Base-by-base conservation (phyloP, 2,888 invertebrate species). In the Cryptus viduatorius region DNA sequence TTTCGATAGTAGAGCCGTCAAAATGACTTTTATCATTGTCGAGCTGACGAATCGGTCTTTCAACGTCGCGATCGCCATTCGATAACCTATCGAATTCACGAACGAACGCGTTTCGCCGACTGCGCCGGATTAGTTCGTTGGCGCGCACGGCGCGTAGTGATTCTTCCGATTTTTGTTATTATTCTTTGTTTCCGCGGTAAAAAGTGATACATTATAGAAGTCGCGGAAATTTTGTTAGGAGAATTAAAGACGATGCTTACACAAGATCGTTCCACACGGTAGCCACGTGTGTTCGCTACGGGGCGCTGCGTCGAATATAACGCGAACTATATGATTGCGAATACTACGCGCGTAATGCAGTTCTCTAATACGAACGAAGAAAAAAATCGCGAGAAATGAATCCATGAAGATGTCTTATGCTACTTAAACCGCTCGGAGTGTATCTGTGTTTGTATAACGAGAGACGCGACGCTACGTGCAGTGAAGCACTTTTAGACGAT, bases 251-350 rank as follows among this genome's bases (percentile, higher is more conserved):
- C 24, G 59, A 59, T 4, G 59, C 59, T 59, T 59, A 31, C 59
- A n/a, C 59, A 59, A 59, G 59, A 14, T 31, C 59, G 59, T 59
- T 59, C 59, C 59, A 29, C 59, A 24, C 59, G 29, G 59, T 59
- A 14, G 59, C 14, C 59, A 59, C 59, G 59, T 59, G 31, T 29
- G 59, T 59, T 29, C 59, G 59, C 59, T 59, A 59, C 59, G 59
- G n/a, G 29, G 59, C 31, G 59, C 59, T 31, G 59, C 12, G 14
- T 14, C 59, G 12, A 24, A 14, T 31, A 1, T 59, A 4, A 3
- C 14, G 14, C 3, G 12, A 10, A 19, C 59, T 31, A 31, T 24
- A 24, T 31, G 31, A 1, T 14, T 10, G 31, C 59, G 12, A 14
- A 14, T 29, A 14, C 12, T 59, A 59, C 56, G 59, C 14, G 31